Evolutionary conservation across 2,888 invertebrate genomes (phyloP).

Genomic region (Penaeus monodon): DNA sequence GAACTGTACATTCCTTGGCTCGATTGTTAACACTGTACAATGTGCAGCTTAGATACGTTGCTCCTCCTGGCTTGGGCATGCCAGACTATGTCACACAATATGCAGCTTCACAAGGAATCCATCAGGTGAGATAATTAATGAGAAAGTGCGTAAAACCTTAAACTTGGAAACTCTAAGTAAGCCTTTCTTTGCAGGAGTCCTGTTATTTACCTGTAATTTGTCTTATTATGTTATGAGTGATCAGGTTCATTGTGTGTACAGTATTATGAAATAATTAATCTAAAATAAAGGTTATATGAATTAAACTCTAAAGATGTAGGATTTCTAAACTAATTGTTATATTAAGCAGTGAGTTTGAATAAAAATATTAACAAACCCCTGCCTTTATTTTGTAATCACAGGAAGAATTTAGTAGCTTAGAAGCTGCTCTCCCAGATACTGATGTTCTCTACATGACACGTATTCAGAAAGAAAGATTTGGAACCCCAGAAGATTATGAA

Average conservation of each 20-base stretch:
- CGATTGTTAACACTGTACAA: constrained; percentile 93
- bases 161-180: not conserved
- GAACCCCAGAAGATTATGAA: constrained; percentile 85
- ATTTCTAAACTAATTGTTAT: not conserved
- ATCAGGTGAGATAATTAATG: constrained; percentile 74
- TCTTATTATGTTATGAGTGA: no score
- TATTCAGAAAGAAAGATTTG: constrained; percentile 94
- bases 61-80: constrained; percentile 89
- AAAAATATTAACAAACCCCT: no score
- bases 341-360: no score
- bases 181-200: no score
- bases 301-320: no score
- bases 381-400: constrained; percentile 22
- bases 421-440: constrained; percentile 89
- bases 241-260: no score
- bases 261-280: no score
- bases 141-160: not conserved
- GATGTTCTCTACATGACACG: constrained; percentile 99
- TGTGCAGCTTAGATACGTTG: constrained; percentile 91
- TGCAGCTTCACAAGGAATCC: constrained; percentile 82
- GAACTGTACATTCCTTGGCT: constrained; percentile 97
- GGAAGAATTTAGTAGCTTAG: constrained; percentile 73
- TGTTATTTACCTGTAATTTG: no score
- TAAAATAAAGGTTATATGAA: no score
- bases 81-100: constrained; percentile 87